Evolutionary conservation across 2,888 invertebrate species (phyloP).

Genomic region (Microctonus brassicae): DNA sequence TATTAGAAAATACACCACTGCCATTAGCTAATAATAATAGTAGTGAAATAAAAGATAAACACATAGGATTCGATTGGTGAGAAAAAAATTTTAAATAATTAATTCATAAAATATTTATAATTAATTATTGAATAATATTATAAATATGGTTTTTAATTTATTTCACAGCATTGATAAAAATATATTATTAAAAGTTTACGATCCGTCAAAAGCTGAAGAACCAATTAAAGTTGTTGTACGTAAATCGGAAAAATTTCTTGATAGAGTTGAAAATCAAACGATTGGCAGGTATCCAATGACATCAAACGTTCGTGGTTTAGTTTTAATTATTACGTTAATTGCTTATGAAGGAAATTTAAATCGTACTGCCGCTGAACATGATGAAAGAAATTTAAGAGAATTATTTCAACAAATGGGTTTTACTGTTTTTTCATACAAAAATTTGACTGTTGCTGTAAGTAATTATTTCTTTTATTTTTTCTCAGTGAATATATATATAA

Average conservation of each 20-base stretch:
- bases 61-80: slow-evolving; percentile 25
- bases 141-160: neutral
- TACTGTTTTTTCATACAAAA: slow-evolving; percentile 44
- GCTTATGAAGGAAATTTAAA: slow-evolving; percentile 43
- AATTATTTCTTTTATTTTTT: neutral
- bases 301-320: slow-evolving; percentile 63
- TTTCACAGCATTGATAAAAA: neutral
- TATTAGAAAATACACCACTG: slow-evolving; percentile 39
- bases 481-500: too few species aligned
- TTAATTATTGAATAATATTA: neutral
- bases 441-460: slow-evolving; percentile 58
- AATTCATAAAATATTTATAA: neutral
- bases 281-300: slow-evolving; percentile 62
- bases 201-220: slow-evolving; percentile 26
- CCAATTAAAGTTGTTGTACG: slow-evolving; percentile 56
- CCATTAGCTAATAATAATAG: slow-evolving; percentile 5
- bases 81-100: slow-evolving; percentile 19
- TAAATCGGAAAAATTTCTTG: slow-evolving; percentile 56
- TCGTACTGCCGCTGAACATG: slow-evolving; percentile 54
- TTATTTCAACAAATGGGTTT: slow-evolving; percentile 65
- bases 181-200: neutral
- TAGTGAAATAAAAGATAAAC: slow-evolving; percentile 15
- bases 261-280: slow-evolving; percentile 42
- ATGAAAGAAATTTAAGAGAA: slow-evolving; percentile 55
- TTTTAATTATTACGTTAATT: slow-evolving; percentile 62